These are phyloP conservation scores for Ophonus ardosiacus DNA, from an alignment of 2,888 invertebrate genomes.

Conservation along the genomic window DNA sequence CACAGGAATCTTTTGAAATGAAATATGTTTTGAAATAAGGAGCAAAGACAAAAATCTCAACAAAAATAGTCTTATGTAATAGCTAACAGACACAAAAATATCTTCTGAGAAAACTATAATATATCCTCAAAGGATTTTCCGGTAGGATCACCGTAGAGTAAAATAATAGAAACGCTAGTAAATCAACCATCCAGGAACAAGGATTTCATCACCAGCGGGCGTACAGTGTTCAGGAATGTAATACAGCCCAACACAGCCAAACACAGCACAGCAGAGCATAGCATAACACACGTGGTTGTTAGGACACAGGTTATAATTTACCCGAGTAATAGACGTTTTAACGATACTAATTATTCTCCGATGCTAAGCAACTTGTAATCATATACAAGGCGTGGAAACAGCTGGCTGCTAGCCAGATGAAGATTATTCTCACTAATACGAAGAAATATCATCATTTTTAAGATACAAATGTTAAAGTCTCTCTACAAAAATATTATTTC, in stretches of 20 bases:
- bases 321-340: slow-evolving; percentile 55
- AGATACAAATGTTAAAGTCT: too few relatives aligned
- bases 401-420: slow-evolving; percentile 48
- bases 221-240: slow-evolving; percentile 34
- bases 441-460: too few relatives aligned
- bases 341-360: slow-evolving; percentile 58
- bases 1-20: too few relatives aligned
- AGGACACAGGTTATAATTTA: slow-evolving; percentile 55
- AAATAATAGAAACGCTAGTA: slow-evolving; percentile 27
- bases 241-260: too few relatives aligned
- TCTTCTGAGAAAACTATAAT: background rate
- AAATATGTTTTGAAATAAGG: too few relatives aligned
- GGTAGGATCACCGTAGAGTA: background rate
- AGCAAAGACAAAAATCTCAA: too few relatives aligned
- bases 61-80: too few relatives aligned
- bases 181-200: slow-evolving; percentile 5
- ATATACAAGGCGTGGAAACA: slow-evolving; percentile 45
- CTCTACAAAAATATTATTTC: too few relatives aligned
- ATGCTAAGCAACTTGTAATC: slow-evolving; percentile 56
- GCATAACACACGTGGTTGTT: slow-evolving; percentile 13
- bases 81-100: too few relatives aligned
- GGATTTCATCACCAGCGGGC: slow-evolving; percentile 17
- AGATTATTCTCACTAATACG: background rate
- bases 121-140: background rate
- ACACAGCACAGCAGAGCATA: background rate